Conservation (phyloP, 2,797 vertebrate species). For the Chelon auratus region DNA sequence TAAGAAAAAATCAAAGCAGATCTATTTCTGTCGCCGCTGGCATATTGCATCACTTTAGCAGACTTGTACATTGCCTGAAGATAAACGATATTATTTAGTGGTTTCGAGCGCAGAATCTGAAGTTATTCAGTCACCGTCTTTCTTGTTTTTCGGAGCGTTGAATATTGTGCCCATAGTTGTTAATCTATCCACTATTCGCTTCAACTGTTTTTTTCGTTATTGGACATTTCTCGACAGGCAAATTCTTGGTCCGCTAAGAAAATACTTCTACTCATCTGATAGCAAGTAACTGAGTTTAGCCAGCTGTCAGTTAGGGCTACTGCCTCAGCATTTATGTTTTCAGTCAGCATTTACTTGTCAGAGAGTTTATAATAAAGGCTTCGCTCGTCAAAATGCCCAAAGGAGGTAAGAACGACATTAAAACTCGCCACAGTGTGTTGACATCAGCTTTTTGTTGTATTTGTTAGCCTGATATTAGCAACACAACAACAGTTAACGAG, state of each 20-base stretch:
- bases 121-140: fast-evolving
- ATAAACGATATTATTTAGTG: slow-evolving; percentile 28
- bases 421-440: neutral
- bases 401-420: slow-evolving; percentile 81
- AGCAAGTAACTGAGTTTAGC: slow-evolving; percentile 54
- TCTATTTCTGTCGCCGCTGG: neutral
- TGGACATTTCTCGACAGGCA: slow-evolving; percentile 61
- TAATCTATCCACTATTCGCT: fast-evolving
- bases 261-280: slow-evolving; percentile 27
- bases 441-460: neutral
- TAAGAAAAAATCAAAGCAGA: neutral
- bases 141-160: fast-evolving
- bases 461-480: slow-evolving; percentile 45
- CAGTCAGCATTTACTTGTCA: slow-evolving; percentile 4
- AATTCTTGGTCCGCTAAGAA: slow-evolving; percentile 18
- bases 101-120: fast-evolving
- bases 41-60: slow-evolving; percentile 84
- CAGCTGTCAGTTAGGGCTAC: slow-evolving; percentile 70
- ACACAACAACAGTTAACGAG: slow-evolving; percentile 10
- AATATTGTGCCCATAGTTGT: neutral
- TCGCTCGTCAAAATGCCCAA: slow-evolving; percentile 80
- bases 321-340: slow-evolving; percentile 47
- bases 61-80: slow-evolving; percentile 53
- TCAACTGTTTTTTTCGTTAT: fast-evolving
- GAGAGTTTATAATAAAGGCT: slow-evolving; percentile 21